Base-by-base conservation (phyloP, 2,797 vertebrate genomes). In the Saxicola maurus region DNA sequence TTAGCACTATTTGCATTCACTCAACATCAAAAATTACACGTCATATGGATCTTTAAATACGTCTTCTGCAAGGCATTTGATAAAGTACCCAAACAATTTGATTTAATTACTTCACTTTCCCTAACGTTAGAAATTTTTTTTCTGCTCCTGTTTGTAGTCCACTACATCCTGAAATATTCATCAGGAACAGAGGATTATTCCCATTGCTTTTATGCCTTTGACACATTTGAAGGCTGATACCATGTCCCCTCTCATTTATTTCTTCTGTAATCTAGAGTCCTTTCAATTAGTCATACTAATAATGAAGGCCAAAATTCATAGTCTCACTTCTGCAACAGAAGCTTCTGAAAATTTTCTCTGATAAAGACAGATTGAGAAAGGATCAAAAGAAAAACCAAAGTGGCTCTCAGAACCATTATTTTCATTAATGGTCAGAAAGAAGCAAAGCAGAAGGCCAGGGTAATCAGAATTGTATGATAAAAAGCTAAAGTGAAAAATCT, bases 381-480 rank as follows among this genome's bases (percentile, higher is more conserved):
- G 35, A 82, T 27, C 28, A 78, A 91, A 82, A 61, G 33, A 51
- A 83, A 79, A 79, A 12, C 11, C 21, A 17, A 75, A 88, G 17
- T 48, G 28, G 2, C 8, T 8, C 20, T 62, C 28, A 61, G 45
- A 79, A 65, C 6, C 11, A 42, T 69, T 52, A 38, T 28, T 78
- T 72, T 86, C 24, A 64, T 69, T 82, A 84, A 46, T 25, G 19
- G 31, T 64, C 31, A 71, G 57, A 85, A 77, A 77, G 27, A 81
- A 60, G 8, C 13, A 53, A 68, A 82, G 53, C 6, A 52, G 7
- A 77, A 80, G 28, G 67, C 9, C 4, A 35, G 7, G 6, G 25
- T 8, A 61, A 57, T 40, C 12, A 30, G 21, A 79, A 69, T 13
- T 55, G 18, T 55, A 19, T 45, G 19, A 56, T 10, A 82, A 16